Evolutionary conservation across 2,888 invertebrate species (phyloP), one percentile per base, ranked within the genome.

Genomic region (Tenthredo amoena): DNA sequence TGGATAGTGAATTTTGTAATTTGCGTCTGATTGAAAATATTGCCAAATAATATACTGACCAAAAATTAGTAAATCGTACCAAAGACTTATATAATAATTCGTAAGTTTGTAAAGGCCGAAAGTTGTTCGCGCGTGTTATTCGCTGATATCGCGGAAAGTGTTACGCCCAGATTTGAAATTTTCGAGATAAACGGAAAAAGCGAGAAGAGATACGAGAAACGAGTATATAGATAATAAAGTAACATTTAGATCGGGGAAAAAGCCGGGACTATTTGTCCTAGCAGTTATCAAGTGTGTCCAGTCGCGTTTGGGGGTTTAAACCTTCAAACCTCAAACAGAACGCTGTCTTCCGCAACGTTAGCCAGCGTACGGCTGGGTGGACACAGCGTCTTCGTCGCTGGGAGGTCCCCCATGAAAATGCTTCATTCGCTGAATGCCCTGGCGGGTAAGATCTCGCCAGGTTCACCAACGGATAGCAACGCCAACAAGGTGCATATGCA

Each of bases 371-470:
- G 88, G 88, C 87, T 86, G 88, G 89, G 90, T 88, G 90, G 84
- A 88, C 90, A 90, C 89, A 89, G 90, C 21, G 86, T 89, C 89
- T 88, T 89, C 86, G 82, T 85, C 81, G 89, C 90, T 87, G 87
- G 86, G 74, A 91, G 92, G 86, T 89, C 87, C 84, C 92, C 92
- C 87, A 93, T 94, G 94, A 94, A 94, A 93, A 98, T 98, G 98
- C 95, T 98, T 94, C 97, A 97, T 94, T 97, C 97, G 91, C 95
- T 98, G 94, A 97, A 97, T 95, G 96, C 97, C 94, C 95, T 98
- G 95, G 98, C 98, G 95, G 97, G 97, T 93, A 98, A 98, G 94
- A 96, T 98, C 94, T 97, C 98, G 94, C 97, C 98, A 93, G 97
- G 97, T 94, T 94, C 94, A 86, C 94, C 94, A 84, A 93, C 94